phyloP scores from a whole-genome alignment of 2,888 invertebrate genomes.

The Schizaphis graminum region DNA sequence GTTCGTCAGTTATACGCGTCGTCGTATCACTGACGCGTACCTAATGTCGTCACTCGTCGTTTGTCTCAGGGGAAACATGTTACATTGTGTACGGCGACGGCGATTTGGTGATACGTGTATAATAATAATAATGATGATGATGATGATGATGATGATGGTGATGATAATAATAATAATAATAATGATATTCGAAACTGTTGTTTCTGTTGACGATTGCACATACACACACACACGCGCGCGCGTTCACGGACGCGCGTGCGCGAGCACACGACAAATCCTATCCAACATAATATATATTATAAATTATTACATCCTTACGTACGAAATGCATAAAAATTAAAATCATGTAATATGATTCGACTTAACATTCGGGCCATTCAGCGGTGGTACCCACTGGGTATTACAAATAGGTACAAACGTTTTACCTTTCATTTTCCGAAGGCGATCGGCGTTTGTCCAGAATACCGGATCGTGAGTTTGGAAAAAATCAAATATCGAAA shows the following conservation, averaged over 20 bases:
- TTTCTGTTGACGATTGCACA: not conserved
- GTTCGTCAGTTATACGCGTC: not conserved
- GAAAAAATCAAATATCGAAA: not conserved
- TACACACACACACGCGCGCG: no score
- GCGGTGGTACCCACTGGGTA: not conserved
- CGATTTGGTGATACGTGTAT: not conserved
- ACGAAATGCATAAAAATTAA: not conserved
- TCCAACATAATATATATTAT: not conserved
- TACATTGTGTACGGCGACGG: not conserved
- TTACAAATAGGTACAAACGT: not conserved
- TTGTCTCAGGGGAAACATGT: not conserved
- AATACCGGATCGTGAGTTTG: conserved; percentile 21
- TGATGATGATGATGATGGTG: not conserved
- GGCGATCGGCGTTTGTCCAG: conserved; percentile 58
- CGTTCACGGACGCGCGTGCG: not conserved
- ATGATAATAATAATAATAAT: not conserved
- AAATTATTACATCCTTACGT: not conserved
- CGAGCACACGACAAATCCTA: not conserved
- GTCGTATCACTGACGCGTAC: not conserved
- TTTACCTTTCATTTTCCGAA: conserved; percentile 64
- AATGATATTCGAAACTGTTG: not conserved
- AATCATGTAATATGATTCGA: not conserved
- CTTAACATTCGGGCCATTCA: not conserved
- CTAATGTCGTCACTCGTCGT: not conserved
- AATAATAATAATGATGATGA: not conserved